Base-by-base conservation (phyloP, 1,140 invertebrate species). In the Druon quercuslanigerum region DNA sequence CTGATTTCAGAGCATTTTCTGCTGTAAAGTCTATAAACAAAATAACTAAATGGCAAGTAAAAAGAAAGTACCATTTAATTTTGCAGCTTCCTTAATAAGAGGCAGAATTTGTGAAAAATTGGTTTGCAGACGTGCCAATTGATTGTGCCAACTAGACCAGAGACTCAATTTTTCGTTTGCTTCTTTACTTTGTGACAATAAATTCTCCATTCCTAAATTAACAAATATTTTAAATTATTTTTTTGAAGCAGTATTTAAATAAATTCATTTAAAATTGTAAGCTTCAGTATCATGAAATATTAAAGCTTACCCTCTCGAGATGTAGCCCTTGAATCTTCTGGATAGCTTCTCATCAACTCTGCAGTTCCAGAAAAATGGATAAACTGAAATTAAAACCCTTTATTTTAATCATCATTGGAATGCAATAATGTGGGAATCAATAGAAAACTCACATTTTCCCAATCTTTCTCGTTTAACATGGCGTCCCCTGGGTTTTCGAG, bases 291-390 rank as follows among this genome's bases (percentile, higher is more conserved):
- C 19, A 66, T 60, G 52, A 2, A 19, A 3, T 33, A 66, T 7
- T 40, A 78, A 52, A 17, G 51, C 72, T 33, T 81, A 88, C 87
- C 85, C 82, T 83, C 72, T 13, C 83, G 79, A 12, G 73, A 81
- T 33, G 80, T 72, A 12, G 84, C 83, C 19, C 72, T 70, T 5
- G 57, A 51, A 14, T 78, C 71, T 73, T 57, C 74, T 11, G 71
- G n/a, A 2, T 74, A 75, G 17, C 82, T 78, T 80, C 56, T 73
- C 11, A 83, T 70, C 0, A 83, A 77, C 86, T 95, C 94, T 71
- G 94, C 94, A 73, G 94, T 87, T 51, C 94, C 95, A 84, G 94
- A 93, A 83, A 96, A 93, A 83, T 95, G 95, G 85, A 95, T 94
- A 57, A 96, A 88, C 94, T 96, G 90, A 71, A 94, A 93, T 73